These are phyloP conservation scores for Agrochola lota DNA, from an alignment of 2,888 invertebrate species.

Conservation along the genomic window DNA sequence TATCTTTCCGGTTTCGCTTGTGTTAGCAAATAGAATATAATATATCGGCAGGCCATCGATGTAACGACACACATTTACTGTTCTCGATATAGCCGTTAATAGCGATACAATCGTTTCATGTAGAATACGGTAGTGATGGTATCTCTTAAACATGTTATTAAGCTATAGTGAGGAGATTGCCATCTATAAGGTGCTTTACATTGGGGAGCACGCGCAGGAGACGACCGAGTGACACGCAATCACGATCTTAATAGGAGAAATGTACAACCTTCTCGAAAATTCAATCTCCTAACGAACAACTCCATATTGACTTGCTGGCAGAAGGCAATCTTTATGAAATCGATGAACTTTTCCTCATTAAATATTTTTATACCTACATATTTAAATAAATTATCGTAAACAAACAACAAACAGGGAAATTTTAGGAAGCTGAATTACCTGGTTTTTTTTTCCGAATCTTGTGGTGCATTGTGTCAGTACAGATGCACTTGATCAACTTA, in stretches of 20 bases:
- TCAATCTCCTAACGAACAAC: constrained; percentile 15
- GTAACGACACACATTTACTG: constrained; percentile 23
- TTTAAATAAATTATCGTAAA: background rate
- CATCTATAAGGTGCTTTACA: constrained; percentile 22
- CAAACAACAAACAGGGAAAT: background rate
- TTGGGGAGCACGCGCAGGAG: constrained; percentile 33
- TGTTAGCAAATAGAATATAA: constrained; percentile 41
- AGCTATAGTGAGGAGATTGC: constrained; percentile 23
- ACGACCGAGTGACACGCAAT: constrained; percentile 19
- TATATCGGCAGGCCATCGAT: background rate
- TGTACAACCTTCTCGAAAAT: constrained; percentile 16
- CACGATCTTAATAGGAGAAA: constrained; percentile 3
- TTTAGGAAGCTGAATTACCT: background rate
- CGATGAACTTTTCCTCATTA: background rate
- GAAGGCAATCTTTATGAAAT: background rate
- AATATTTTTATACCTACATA: background rate
- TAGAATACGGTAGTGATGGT: constrained; percentile 19
- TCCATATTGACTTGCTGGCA: background rate
- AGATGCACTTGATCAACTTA: background rate
- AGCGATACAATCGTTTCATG: constrained; percentile 23
- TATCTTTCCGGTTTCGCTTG: constrained; percentile 37
- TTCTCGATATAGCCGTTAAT: constrained; percentile 26
- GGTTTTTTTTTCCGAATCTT: background rate
- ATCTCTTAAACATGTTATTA: constrained; percentile 45
- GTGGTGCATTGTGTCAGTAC: background rate